Evolutionary conservation across 2,113 vertebrate species (phyloP).

Genomic region (Riparia riparia): DNA sequence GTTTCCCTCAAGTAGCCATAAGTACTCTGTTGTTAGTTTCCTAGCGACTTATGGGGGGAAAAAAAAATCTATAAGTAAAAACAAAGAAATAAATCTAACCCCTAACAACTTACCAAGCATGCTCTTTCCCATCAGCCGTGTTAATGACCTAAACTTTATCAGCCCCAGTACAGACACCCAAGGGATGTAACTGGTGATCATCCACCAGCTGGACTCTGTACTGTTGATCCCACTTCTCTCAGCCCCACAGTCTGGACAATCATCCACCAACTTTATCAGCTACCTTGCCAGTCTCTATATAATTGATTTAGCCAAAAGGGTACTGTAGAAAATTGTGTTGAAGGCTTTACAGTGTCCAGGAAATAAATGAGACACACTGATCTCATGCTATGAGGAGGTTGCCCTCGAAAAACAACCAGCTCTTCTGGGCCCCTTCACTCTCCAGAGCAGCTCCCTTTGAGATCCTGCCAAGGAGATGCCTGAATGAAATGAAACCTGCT

Average conservation of each 20-base stretch:
- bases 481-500: neutral
- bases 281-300: neutral
- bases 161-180: neutral
- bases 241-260: neutral
- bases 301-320: neutral
- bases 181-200: accelerated
- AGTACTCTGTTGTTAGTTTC: no score
- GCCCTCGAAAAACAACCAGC: neutral
- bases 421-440: neutral
- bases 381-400: neutral
- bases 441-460: neutral
- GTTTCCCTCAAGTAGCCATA: no score
- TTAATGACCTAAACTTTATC: neutral
- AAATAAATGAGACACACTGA: neutral
- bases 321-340: neutral
- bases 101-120: neutral
- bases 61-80: no score
- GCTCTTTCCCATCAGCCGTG: neutral
- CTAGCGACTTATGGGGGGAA: no score
- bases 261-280: neutral
- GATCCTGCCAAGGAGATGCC: neutral
- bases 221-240: neutral
- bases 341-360: neutral
- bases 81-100: no score
- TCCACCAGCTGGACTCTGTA: neutral